A percentile compares a stretch with the other conserved stretches of the same genome.
These are phyloP conservation scores for Seira ritae DNA, from an alignment of 2,888 invertebrate genomes.

Conservation along the genomic window DNA sequence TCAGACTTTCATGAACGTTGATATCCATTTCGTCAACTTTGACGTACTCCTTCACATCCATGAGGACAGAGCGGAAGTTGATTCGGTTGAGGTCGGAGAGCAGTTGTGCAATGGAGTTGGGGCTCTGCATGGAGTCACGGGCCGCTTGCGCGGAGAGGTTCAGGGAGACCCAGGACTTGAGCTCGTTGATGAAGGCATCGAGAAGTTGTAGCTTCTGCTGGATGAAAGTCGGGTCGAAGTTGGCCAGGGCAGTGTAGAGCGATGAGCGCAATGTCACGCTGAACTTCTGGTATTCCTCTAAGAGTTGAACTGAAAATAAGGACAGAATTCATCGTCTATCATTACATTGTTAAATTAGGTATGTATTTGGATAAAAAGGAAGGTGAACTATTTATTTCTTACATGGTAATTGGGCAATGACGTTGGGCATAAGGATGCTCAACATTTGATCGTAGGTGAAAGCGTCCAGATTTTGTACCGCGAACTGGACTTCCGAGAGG, in stretches of 20 bases:
- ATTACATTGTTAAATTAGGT: too few species aligned
- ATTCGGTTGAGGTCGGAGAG: constrained; percentile 54
- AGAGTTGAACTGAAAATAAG: constrained; percentile 43
- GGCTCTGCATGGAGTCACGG: constrained; percentile 53
- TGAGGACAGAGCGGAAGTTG: constrained; percentile 44
- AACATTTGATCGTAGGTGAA: constrained; percentile 45
- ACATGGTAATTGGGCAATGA: constrained; percentile 50
- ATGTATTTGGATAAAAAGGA: not conserved
- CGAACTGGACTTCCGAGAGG: constrained; percentile 35
- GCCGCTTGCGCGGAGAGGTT: constrained; percentile 43
- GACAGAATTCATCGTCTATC: too few species aligned
- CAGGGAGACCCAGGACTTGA: constrained; percentile 46
- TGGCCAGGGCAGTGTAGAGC: not conserved
- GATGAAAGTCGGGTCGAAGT: constrained; percentile 29
- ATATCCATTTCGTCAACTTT: constrained; percentile 55
- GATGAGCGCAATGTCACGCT: not conserved
- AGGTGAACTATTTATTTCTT: too few species aligned
- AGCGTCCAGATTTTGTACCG: constrained; percentile 45
- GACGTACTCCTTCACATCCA: constrained; percentile 52
- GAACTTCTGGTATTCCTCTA: constrained; percentile 51
- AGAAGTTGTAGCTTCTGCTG: constrained; percentile 36
- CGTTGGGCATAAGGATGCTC: constrained; percentile 51
- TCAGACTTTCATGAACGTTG: constrained; percentile 53
- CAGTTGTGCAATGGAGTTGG: constrained; percentile 49
- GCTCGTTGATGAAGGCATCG: constrained; percentile 39